Conservation (phyloP, 2,888 invertebrate genomes). For the Drosophila merina region DNA sequence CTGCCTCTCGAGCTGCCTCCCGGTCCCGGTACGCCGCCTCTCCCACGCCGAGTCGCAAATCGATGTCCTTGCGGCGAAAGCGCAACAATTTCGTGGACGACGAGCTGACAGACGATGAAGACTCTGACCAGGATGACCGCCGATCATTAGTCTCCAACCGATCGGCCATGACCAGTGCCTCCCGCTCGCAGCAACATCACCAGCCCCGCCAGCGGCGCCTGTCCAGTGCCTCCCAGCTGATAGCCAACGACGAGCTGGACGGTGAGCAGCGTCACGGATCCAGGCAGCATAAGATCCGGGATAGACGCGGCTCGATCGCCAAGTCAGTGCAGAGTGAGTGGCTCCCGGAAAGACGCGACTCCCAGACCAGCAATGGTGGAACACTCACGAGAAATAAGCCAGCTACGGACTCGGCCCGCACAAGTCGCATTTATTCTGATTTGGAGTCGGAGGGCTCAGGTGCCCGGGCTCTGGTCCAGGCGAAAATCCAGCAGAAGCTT, state of each 20-base stretch:
- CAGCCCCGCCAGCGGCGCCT: constrained; percentile 72
- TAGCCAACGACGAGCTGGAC: constrained; percentile 74
- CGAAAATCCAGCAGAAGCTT: constrained; percentile 83
- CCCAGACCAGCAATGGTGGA: constrained; percentile 46
- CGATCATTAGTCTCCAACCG: constrained; percentile 82
- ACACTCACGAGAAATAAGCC: constrained; percentile 55
- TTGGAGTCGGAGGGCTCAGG: constrained; percentile 83
- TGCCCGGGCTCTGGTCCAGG: constrained; percentile 83
- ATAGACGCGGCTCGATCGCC: constrained; percentile 76
- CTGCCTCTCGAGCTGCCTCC: constrained; percentile 85
- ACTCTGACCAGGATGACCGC: constrained; percentile 86
- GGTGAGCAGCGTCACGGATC: constrained; percentile 53
- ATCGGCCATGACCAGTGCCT: constrained; percentile 75
- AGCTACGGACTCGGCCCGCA: constrained; percentile 54
- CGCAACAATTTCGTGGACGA: constrained; percentile 84
- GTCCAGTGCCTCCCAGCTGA: constrained; percentile 81
- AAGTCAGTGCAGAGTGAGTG: constrained; percentile 81
- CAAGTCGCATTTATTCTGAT: constrained; percentile 81
- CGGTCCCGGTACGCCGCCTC: constrained; percentile 88
- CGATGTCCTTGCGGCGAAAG: constrained; percentile 86
- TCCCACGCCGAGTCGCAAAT: constrained; percentile 89
- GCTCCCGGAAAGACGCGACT: constrained; percentile 69
- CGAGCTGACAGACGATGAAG: constrained; percentile 86
- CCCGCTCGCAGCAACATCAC: constrained; percentile 62
- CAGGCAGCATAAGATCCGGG: constrained; percentile 65